phyloP scores from a whole-genome alignment of 2,113 vertebrate species.

The Scalopus aquaticus region DNA sequence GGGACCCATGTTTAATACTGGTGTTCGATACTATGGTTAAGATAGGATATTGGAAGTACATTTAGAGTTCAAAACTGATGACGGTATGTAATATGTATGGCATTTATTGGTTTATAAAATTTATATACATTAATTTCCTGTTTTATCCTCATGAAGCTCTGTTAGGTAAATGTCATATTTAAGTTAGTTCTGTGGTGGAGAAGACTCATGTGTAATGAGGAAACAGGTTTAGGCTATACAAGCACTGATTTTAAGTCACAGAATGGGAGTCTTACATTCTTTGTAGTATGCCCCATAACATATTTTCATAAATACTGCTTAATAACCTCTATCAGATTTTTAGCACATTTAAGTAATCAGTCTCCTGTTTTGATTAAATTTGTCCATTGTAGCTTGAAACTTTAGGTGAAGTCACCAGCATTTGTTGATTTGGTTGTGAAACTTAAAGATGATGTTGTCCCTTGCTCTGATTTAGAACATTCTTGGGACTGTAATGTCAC shows the following conservation, averaged over 20 bases:
- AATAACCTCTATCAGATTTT: background rate
- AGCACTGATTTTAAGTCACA: background rate
- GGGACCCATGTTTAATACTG: background rate
- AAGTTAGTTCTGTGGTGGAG: background rate
- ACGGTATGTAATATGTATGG: background rate
- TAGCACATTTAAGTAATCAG: background rate
- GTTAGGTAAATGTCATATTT: background rate
- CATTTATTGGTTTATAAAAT: background rate
- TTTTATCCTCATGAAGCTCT: background rate
- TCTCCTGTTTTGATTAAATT: background rate
- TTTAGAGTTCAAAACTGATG: background rate
- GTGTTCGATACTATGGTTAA: background rate
- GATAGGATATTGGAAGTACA: background rate
- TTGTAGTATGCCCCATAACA: background rate
- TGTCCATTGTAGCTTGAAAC: background rate
- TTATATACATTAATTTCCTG: background rate
- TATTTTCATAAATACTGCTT: constrained; percentile 2
- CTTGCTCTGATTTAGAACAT: background rate
- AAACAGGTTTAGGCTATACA: background rate
- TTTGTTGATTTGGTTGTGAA: background rate
- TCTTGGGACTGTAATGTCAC: background rate
- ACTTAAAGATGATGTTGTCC: background rate
- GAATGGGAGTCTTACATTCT: background rate
- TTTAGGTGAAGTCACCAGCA: background rate
- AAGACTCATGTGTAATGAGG: background rate